Evolutionary conservation across 2,797 vertebrate species (phyloP).

Genomic region (Meda fulgida): DNA sequence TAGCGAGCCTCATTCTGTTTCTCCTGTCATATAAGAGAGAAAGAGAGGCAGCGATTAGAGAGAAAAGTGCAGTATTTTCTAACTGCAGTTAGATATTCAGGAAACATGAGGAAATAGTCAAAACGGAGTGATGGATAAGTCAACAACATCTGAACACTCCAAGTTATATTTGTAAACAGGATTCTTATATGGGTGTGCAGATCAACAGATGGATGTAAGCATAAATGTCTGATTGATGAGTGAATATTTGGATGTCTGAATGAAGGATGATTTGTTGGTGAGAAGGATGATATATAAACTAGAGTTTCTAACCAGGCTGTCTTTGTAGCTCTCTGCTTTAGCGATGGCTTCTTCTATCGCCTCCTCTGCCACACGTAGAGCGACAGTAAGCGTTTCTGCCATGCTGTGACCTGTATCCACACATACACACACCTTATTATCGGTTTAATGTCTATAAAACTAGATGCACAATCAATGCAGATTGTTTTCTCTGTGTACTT

Average conservation of each 20-base stretch:
- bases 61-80: background rate
- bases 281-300: constrained; percentile 1
- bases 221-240: background rate
- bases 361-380: constrained; percentile 94
- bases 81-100: background rate
- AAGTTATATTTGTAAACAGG: constrained; percentile 1
- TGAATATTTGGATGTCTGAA: background rate
- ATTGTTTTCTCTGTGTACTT: background rate
- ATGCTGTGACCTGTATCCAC: constrained; percentile 88
- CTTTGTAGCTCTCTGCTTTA: constrained; percentile 91
- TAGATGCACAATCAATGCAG: background rate
- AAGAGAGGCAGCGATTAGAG: background rate
- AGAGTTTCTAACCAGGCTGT: constrained; percentile 87
- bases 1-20: constrained; percentile 92
- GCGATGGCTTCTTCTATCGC: constrained; percentile 96
- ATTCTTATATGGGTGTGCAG: background rate
- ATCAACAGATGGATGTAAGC: background rate
- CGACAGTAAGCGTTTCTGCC: constrained; percentile 95
- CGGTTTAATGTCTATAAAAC: background rate
- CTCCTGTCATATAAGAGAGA: constrained; percentile 74
- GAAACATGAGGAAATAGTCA: background rate
- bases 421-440: constrained; percentile 35
- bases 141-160: background rate
- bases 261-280: background rate
- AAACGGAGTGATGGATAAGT: background rate